A percentile compares a stretch with the other conserved stretches of the same genome.
phyloP scores from a whole-genome alignment of 2,797 vertebrate species.

The Pyrocephalus nanus region DNA sequence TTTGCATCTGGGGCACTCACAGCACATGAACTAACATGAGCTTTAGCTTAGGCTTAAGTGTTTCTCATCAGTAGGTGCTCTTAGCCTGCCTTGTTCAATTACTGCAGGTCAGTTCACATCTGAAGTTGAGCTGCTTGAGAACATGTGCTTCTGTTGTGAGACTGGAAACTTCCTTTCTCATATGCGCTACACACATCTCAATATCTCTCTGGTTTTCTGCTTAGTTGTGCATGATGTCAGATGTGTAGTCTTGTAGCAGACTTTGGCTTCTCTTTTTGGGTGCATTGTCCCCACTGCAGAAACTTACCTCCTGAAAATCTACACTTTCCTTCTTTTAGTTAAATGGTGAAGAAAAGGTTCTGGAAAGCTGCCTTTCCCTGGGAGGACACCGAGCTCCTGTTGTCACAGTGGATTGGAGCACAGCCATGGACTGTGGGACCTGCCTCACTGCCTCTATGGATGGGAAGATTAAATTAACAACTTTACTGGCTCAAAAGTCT shows the following conservation, averaged over 20 bases:
- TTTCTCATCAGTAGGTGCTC: background rate
- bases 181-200: background rate
- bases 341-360: slow-evolving; percentile 81
- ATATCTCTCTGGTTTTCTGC: background rate
- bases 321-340: slow-evolving; percentile 75
- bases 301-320: background rate
- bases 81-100: background rate
- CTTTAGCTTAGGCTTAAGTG: background rate
- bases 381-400: slow-evolving; percentile 94
- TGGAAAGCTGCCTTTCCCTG: slow-evolving; percentile 88
- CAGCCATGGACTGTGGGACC: slow-evolving; percentile 94
- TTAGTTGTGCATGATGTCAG: background rate
- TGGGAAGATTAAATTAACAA: slow-evolving; percentile 95
- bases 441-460: slow-evolving; percentile 98
- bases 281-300: background rate
- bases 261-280: background rate
- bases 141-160: background rate
- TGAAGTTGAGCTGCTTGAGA: background rate
- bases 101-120: background rate
- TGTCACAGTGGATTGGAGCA: slow-evolving; percentile 96
- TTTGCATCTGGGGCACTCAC: background rate
- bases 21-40: background rate
- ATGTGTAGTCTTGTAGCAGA: background rate
- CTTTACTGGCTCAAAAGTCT: slow-evolving; percentile 91
- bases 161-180: background rate